phyloP scores from a whole-genome alignment of 2,797 vertebrate genomes.

The Pogonophryne albipinna region DNA sequence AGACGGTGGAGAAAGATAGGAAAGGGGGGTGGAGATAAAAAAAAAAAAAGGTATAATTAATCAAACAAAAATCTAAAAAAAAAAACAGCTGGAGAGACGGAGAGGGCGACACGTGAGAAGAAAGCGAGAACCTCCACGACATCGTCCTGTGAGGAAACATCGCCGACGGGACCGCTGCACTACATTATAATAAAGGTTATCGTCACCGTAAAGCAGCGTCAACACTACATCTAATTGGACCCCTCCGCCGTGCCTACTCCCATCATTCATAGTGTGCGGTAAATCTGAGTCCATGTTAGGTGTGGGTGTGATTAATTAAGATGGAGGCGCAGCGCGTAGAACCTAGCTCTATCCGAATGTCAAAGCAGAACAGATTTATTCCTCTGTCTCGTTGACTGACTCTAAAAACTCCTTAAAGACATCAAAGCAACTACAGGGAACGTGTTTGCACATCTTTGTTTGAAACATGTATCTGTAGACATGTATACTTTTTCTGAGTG shows the following conservation, averaged over 20 bases:
- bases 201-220: constrained; percentile 81
- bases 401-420: constrained; percentile 41
- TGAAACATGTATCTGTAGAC: not conserved
- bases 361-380: constrained; percentile 72
- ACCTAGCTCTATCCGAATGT: constrained; percentile 65
- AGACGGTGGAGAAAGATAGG: constrained; percentile 63
- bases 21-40: constrained; percentile 21
- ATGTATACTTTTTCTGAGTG: not conserved
- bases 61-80: constrained; percentile 65
- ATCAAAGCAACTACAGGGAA: not conserved
- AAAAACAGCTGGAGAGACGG: constrained; percentile 60
- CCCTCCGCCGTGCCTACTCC: constrained; percentile 71
- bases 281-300: constrained; percentile 64
- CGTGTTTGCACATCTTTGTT: not conserved
- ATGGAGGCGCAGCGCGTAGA: constrained; percentile 64
- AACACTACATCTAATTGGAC: constrained; percentile 84
- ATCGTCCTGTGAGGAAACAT: constrained; percentile 74
- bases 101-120: constrained; percentile 71
- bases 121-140: constrained; percentile 75
- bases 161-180: constrained; percentile 72
- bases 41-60: constrained; percentile 80
- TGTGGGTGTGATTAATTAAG: constrained; percentile 80
- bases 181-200: constrained; percentile 86
- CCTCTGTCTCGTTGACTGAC: constrained; percentile 35
- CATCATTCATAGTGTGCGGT: constrained; percentile 78